These are phyloP conservation scores for Lasioglossum figueresi DNA, from an alignment of 2,888 invertebrate genomes.

Conservation along the genomic window DNA sequence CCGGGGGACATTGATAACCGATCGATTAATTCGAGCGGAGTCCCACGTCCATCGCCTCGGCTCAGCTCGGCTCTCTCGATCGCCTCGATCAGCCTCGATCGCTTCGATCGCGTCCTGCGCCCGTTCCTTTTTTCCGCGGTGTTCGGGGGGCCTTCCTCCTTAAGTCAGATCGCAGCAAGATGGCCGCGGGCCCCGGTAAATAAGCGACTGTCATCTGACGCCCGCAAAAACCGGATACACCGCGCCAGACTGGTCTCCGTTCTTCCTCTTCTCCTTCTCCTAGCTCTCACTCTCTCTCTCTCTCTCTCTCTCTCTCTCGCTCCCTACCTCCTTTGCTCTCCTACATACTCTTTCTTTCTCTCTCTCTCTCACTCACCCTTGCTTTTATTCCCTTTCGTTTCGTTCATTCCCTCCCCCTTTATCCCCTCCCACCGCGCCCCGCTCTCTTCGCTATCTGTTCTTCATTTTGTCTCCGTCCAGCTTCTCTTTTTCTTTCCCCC, in stretches of 20 bases:
- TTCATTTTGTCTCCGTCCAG: conserved; percentile 13
- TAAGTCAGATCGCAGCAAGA: conserved; percentile 82
- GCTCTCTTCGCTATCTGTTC: conserved; percentile 13
- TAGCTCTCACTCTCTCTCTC: conserved; percentile 25
- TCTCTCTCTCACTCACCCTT: conserved; percentile 1
- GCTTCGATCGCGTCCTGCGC: conserved; percentile 56
- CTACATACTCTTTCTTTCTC: background rate
- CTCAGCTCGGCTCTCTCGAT: conserved; percentile 38
- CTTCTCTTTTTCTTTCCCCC: conserved; percentile 3
- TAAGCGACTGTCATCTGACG: conserved; percentile 84
- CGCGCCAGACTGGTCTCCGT: conserved; percentile 79
- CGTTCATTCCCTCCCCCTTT: conserved; percentile 59
- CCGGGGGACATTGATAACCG: conserved; percentile 78
- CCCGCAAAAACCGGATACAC: conserved; percentile 83
- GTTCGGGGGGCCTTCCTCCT: conserved; percentile 75
- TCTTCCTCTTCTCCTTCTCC: conserved; percentile 42
- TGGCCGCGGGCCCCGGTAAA: conserved; percentile 82
- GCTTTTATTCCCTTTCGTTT: conserved; percentile 64
- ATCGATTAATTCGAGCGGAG: conserved; percentile 80
- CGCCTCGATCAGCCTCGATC: conserved; percentile 50
- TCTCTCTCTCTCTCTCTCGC: conserved; percentile 27
- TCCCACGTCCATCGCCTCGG: conserved; percentile 71
- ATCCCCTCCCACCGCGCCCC: background rate
- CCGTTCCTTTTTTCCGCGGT: conserved; percentile 45
- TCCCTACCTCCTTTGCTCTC: conserved; percentile 23